Conservation (phyloP, 1,140 invertebrate species). For the Campoletis sonorensis region DNA sequence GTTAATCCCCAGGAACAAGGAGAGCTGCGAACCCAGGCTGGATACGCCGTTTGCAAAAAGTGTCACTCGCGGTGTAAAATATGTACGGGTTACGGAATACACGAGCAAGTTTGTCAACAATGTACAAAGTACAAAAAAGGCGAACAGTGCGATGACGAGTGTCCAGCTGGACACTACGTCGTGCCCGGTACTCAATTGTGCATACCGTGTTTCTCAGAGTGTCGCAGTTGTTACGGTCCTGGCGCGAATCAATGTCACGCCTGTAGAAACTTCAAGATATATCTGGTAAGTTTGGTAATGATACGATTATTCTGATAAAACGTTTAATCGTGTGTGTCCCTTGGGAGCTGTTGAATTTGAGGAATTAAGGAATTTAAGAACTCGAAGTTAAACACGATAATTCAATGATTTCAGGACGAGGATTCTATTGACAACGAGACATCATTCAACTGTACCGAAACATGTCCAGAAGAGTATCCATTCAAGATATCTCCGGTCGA, state of each 20-base stretch:
- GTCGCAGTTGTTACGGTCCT: constrained; percentile 90
- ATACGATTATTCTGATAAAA: not conserved
- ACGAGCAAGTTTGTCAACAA: constrained; percentile 89
- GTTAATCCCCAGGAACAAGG: constrained; percentile 86
- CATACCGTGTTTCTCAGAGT: constrained; percentile 88
- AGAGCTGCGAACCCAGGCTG: constrained; percentile 82
- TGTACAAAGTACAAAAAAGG: constrained; percentile 90
- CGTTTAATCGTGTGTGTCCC: too few species aligned
- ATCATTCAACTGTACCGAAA: constrained; percentile 90
- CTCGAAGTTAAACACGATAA: constrained; percentile 5
- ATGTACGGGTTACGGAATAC: constrained; percentile 92
- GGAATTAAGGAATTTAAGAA: too few species aligned
- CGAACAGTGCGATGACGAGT: constrained; percentile 94
- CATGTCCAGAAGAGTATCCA: constrained; percentile 87
- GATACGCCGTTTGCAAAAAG: constrained; percentile 90
- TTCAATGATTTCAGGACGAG: constrained; percentile 73
- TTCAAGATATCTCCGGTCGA: constrained; percentile 87
- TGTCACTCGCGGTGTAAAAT: constrained; percentile 94
- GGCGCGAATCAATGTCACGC: constrained; percentile 86
- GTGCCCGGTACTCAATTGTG: constrained; percentile 85
- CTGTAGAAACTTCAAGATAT: constrained; percentile 92
- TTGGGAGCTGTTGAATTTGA: too few species aligned
- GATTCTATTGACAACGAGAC: constrained; percentile 79
- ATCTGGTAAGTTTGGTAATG: constrained; percentile 74
- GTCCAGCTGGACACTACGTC: constrained; percentile 89